A percentile compares a stretch with the other conserved stretches of the same genome.
Conservation (phyloP, 2,113 vertebrate genomes). For the Tor tambroides region DNA sequence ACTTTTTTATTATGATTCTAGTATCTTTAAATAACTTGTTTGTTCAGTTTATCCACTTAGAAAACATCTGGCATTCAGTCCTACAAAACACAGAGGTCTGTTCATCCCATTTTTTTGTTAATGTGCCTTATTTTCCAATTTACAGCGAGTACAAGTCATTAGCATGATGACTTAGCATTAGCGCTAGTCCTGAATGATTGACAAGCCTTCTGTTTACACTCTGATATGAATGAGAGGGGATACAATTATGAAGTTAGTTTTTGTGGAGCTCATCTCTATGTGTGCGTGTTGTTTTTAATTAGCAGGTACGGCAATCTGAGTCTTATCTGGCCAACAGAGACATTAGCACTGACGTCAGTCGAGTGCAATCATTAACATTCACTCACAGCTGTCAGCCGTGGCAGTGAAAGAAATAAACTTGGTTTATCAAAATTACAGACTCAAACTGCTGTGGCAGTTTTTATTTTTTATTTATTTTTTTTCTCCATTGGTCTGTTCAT, state of each 20-base stretch:
- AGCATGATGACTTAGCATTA: background rate
- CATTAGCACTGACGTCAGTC: background rate
- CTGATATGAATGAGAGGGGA: slow-evolving; percentile 40
- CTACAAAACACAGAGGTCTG: background rate
- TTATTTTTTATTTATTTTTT: background rate
- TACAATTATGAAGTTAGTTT: slow-evolving; percentile 35
- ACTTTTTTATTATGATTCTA: background rate
- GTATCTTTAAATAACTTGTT: background rate
- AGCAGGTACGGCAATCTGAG: slow-evolving; percentile 55
- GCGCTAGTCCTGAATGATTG: slow-evolving; percentile 38
- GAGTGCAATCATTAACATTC: slow-evolving; percentile 19
- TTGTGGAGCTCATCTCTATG: slow-evolving; percentile 15
- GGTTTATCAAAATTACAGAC: slow-evolving; percentile 37
- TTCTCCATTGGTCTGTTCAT: background rate
- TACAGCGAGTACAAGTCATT: slow-evolving; percentile 6
- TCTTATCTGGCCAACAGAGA: slow-evolving; percentile 40
- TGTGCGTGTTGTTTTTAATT: slow-evolving; percentile 59
- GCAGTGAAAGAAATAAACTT: slow-evolving; percentile 3
- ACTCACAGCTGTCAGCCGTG: background rate
- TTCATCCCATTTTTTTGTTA: background rate
- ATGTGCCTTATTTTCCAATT: slow-evolving; percentile 31
- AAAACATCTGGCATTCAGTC: background rate
- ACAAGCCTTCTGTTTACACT: slow-evolving; percentile 26
- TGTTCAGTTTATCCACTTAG: slow-evolving; percentile 1
- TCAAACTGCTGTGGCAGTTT: background rate